phyloP scores from a whole-genome alignment of 2,797 vertebrate genomes.

The Myripristis murdjan region DNA sequence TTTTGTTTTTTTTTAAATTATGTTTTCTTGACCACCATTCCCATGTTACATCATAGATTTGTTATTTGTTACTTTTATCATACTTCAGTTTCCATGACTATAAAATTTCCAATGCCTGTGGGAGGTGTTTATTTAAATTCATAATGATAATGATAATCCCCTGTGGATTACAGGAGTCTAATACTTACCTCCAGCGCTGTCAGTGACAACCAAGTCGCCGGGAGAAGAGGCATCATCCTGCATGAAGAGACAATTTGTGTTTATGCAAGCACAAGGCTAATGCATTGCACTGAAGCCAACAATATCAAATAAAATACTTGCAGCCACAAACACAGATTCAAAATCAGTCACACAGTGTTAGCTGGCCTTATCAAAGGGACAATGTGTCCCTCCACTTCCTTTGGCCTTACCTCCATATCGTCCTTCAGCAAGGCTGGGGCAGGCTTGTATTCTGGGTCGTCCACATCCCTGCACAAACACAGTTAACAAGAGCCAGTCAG shows the following conservation, averaged over 20 bases:
- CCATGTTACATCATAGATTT: no score
- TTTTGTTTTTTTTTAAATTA: neutral
- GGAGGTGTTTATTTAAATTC: conserved; percentile 18
- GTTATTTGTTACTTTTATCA: neutral
- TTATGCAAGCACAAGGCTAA: conserved; percentile 18
- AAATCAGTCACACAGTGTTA: conserved; percentile 8
- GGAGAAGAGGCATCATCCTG: conserved; percentile 98
- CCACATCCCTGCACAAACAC: conserved; percentile 91
- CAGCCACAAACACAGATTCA: neutral
- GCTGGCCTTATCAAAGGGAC: conserved; percentile 16
- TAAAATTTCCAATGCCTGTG: conserved; percentile 12
- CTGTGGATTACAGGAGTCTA: conserved; percentile 45
- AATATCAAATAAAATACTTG: neutral
- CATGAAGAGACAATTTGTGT: conserved; percentile 24
- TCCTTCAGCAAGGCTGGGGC: conserved; percentile 97
- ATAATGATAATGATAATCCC: conserved; percentile 24
- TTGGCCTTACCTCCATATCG: conserved; percentile 92
- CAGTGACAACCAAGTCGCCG: conserved; percentile 95
- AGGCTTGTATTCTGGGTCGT: conserved; percentile 99
- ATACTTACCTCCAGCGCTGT: conserved; percentile 89
- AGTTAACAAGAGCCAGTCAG: conserved; percentile 34
- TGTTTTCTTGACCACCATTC: no score
- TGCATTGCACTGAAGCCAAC: neutral
- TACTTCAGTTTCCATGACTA: neutral
- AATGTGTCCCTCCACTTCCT: neutral